Conservation (phyloP, 2,888 invertebrate species). For the Eristalis arbustorum region DNA sequence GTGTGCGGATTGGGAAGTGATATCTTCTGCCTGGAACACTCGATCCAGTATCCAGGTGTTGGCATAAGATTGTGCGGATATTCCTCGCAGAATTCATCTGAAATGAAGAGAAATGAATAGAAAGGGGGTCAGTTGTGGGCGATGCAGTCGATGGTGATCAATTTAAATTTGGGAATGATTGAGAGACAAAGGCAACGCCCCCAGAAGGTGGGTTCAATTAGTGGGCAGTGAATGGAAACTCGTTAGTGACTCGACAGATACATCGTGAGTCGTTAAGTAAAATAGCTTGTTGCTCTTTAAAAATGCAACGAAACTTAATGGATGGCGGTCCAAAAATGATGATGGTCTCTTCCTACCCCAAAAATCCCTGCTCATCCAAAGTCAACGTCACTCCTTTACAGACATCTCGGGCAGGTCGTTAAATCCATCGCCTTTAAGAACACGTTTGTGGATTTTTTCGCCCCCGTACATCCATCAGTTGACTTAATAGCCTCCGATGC, state of each 20-base stretch:
- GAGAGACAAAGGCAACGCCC: not conserved
- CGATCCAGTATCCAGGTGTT: conserved; percentile 97
- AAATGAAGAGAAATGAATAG: conserved; percentile 74
- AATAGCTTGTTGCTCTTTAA: too few species aligned
- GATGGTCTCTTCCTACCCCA: too few species aligned
- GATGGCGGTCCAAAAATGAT: too few species aligned
- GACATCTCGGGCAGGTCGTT: not conserved
- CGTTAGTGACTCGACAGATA: not conserved
- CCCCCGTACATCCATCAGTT: not conserved
- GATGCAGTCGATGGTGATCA: not conserved
- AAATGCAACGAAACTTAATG: too few species aligned
- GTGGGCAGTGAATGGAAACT: not conserved
- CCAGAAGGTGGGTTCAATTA: not conserved
- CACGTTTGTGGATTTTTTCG: conserved; percentile 1
- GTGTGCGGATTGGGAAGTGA: conserved; percentile 86
- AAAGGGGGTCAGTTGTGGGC: not conserved
- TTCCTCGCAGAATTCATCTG: conserved; percentile 96
- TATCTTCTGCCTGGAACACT: conserved; percentile 95
- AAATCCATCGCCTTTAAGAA: not conserved
- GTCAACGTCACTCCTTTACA: not conserved
- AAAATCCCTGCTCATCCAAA: not conserved
- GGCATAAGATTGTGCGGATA: conserved; percentile 95
- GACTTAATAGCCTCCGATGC: not conserved
- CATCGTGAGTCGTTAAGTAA: not conserved
- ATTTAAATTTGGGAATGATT: not conserved